phyloP scores from a whole-genome alignment of 1,140 invertebrate genomes.

The Daktulosphaira vitifoliae region DNA sequence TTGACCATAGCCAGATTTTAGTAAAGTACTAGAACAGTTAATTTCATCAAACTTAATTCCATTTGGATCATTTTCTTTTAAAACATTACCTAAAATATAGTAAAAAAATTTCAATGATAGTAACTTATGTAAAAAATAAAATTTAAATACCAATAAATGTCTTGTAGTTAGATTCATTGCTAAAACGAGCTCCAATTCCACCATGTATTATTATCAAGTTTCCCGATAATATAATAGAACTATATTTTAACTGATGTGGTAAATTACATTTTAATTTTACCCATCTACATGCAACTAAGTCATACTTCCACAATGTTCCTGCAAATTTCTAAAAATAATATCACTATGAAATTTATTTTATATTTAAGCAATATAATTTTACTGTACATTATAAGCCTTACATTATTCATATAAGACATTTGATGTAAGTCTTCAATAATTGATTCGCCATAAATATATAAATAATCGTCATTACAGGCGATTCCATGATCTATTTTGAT shows the following conservation, averaged over 20 bases:
- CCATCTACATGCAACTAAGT: constrained; percentile 1
- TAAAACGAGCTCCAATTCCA: too few relatives aligned
- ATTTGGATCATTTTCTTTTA: not conserved
- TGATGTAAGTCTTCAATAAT: too few relatives aligned
- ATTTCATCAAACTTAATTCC: constrained; percentile 1
- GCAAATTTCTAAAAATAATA: too few relatives aligned
- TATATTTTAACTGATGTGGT: not conserved
- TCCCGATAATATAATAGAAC: not conserved
- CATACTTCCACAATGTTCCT: not conserved
- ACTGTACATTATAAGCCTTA: too few relatives aligned
- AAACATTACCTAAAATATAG: too few relatives aligned
- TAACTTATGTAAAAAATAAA: too few relatives aligned
- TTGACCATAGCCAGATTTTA: not conserved
- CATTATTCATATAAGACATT: too few relatives aligned
- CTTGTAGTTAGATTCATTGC: too few relatives aligned
- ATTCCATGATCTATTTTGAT: constrained; percentile 2
- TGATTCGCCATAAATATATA: not conserved
- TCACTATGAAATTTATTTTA: too few relatives aligned
- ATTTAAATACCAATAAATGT: too few relatives aligned
- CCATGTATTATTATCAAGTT: constrained; percentile 1
- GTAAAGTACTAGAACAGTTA: not conserved
- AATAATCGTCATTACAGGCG: constrained; percentile 9
- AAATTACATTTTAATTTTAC: constrained; percentile 1
- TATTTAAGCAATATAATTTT: too few relatives aligned
- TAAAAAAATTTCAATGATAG: too few relatives aligned